phyloP scores from a whole-genome alignment of 1,140 invertebrate genomes.

The Heliothis subflexa region DNA sequence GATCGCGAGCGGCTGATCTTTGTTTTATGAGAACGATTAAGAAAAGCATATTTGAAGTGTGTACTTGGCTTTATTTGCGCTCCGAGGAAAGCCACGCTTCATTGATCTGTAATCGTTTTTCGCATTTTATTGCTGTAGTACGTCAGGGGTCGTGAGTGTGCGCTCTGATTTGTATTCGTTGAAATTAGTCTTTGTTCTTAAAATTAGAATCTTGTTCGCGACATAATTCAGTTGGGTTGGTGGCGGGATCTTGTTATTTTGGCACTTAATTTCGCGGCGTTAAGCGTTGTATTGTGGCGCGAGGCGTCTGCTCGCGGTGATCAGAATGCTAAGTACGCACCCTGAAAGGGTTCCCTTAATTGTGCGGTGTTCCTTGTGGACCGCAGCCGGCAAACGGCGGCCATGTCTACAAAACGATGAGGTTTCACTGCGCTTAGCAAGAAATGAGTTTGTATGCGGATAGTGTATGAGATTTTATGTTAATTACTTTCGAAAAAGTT shows the following conservation, averaged over 20 bases:
- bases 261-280: conserved; percentile 71
- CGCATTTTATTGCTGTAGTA: conserved; percentile 78
- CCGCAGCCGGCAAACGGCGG: conserved; percentile 60
- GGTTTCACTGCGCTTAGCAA: conserved; percentile 21
- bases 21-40: conserved; percentile 87
- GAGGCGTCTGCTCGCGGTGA: conserved; percentile 67
- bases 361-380: conserved; percentile 66
- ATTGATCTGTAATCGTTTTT: conserved; percentile 86
- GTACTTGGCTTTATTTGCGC: conserved; percentile 84
- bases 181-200: conserved; percentile 59
- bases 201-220: conserved; percentile 59
- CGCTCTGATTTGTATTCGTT: conserved; percentile 59
- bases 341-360: conserved; percentile 75
- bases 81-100: conserved; percentile 80
- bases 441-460: neutral
- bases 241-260: conserved; percentile 64
- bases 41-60: conserved; percentile 86
- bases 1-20: conserved; percentile 79
- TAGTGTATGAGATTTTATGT: conserved; percentile 11
- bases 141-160: conserved; percentile 73
- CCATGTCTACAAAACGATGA: conserved; percentile 38
- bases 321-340: conserved; percentile 75
- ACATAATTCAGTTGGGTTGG: conserved; percentile 61
- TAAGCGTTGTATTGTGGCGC: conserved; percentile 70
- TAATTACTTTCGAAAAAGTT: neutral